Evolutionary conservation across 2,888 invertebrate genomes (phyloP), one percentile per base, ranked within the genome.

Genomic region (Tachystola acroxantha): DNA sequence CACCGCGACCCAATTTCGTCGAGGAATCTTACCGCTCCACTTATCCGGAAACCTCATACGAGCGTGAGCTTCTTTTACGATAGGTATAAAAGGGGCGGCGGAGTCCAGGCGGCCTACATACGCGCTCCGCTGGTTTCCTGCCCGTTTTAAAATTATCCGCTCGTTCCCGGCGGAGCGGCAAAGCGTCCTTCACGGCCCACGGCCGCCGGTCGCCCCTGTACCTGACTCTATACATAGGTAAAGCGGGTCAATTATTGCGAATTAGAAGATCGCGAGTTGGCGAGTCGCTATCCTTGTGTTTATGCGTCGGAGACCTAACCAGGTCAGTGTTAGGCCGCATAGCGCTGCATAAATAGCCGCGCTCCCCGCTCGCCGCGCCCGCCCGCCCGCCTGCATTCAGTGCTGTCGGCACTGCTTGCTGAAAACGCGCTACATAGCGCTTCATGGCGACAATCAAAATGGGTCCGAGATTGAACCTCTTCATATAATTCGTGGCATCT

Each of bases 241-340:
- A 34, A 45, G 37, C 44, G 41, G 43, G 45, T 49, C 50, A 42
- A 50, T 50, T 40, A 41, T 39, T 44, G 44, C 37, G 37, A 46
- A 45, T 48, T 42, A 45, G 48, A 50, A 45, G 46, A 48, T 57
- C 56, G 42, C 42, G 34, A 45, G 38, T 43, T 53, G 47, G 51
- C 46, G 51, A 56, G 58, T 64, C 54, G 66, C 64, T 68, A 65
- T 74, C 72, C 73, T 79, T 78, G 76, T 79, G 75, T 75, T 75
- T 73, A 77, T 68, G 74, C 74, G 71, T 66, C 64, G 72, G 53
- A 54, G 59, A 56, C 57, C 70, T 78, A 84, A 80, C 79, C 78
- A 67, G 85, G 84, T 84, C 85, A 85, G 84, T 85, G 84, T 81
- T 85, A 85, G 84, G 81, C 77, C 82, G 72, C 79, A 80, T 77